Conservation (phyloP, 2,888 invertebrate species). For the Malthinus seriepunctatus region DNA sequence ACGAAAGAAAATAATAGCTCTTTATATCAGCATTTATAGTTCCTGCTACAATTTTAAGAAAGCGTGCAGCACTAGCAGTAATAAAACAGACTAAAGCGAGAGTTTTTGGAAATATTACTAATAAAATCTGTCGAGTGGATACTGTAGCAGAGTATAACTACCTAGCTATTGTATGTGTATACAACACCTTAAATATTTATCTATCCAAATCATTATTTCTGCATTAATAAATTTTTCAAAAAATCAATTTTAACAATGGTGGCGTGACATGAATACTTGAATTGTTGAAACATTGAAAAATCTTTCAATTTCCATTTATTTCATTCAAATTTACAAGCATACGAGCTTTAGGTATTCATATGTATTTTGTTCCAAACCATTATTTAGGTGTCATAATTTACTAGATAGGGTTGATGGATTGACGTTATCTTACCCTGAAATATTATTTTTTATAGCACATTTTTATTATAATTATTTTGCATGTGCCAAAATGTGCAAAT, state of each 20-base stretch:
- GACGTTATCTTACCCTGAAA: too few relatives aligned
- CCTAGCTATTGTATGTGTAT: too few relatives aligned
- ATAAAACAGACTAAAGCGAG: too few relatives aligned
- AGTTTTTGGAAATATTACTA: too few relatives aligned
- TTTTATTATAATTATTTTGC: constrained; percentile 8
- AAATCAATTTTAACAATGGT: too few relatives aligned
- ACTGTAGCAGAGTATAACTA: too few relatives aligned
- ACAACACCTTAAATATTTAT: background rate
- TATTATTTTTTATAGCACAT: too few relatives aligned
- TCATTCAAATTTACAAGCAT: background rate
- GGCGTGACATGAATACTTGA: too few relatives aligned
- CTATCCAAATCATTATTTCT: too few relatives aligned
- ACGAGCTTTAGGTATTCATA: constrained; percentile 11
- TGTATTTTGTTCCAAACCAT: constrained; percentile 33
- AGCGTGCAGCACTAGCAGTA: constrained; percentile 6
- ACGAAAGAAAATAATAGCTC: constrained; percentile 23
- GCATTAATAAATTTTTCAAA: too few relatives aligned
- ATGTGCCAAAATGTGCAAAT: background rate
- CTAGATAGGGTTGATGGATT: constrained; percentile 36
- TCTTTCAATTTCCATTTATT: too few relatives aligned
- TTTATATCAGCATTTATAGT: constrained; percentile 16
- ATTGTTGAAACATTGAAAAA: too few relatives aligned
- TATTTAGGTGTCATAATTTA: constrained; percentile 40
- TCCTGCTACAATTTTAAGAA: constrained; percentile 14
- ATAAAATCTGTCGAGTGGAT: constrained; percentile 9